A percentile compares a stretch with the other conserved stretches of the same genome.
Conservation (phyloP, 2,888 invertebrate genomes). For the Phytoseiulus persimilis region DNA sequence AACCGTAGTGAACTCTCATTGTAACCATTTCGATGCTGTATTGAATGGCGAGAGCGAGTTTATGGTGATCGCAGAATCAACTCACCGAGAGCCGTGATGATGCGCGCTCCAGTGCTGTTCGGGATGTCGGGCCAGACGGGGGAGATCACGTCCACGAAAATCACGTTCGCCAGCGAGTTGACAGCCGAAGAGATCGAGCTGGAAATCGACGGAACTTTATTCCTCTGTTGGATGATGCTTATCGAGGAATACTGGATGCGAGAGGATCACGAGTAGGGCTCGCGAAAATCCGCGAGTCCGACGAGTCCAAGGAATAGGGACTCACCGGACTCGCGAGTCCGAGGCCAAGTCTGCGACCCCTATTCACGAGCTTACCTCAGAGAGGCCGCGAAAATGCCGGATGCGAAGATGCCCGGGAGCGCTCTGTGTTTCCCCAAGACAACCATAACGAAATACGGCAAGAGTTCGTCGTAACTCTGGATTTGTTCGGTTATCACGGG, state of each 20-base stretch:
- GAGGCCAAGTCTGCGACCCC: too few relatives aligned
- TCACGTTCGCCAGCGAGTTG: not conserved
- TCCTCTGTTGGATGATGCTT: not conserved
- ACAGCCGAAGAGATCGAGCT: conserved; percentile 22
- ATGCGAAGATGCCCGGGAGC: conserved; percentile 76
- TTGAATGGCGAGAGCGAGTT: too few relatives aligned
- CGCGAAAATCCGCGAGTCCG: too few relatives aligned
- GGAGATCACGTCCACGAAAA: not conserved
- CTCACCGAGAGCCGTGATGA: conserved; percentile 17
- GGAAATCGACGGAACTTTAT: not conserved
- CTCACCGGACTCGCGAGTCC: too few relatives aligned
- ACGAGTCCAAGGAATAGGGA: too few relatives aligned
- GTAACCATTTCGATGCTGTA: too few relatives aligned
- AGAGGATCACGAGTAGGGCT: too few relatives aligned
- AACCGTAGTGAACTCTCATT: too few relatives aligned
- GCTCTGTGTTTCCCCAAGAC: conserved; percentile 59
- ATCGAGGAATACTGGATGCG: not conserved
- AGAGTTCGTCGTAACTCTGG: conserved; percentile 61
- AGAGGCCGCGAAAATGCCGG: conserved; percentile 83
- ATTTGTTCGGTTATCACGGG: conserved; percentile 61
- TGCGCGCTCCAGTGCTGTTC: conserved; percentile 9
- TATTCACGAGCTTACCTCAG: conserved; percentile 58
- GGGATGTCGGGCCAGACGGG: not conserved
- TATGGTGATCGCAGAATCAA: too few relatives aligned
- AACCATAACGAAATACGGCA: conserved; percentile 52